Conservation (phyloP, 2,113 vertebrate genomes). For the Serilophus lunatus region DNA sequence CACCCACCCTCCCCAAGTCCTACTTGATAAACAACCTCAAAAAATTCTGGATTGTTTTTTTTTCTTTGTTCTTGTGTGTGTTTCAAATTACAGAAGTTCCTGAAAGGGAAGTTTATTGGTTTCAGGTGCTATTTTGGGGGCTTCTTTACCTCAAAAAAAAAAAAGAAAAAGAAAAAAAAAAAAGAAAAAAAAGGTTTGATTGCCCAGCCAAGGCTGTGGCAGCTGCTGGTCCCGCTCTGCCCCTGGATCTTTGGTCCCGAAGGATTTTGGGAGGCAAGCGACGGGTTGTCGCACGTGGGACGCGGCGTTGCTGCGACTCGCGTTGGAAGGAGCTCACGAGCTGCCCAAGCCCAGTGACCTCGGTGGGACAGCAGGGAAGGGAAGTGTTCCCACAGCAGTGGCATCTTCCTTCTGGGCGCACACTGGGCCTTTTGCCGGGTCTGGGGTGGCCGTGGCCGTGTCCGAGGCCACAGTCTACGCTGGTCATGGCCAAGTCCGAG, state of each 20-base stretch:
- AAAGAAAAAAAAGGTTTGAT: neutral
- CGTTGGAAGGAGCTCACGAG: neutral
- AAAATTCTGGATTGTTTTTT: conserved; percentile 19
- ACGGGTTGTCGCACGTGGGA: no score
- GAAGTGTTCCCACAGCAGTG: fast-evolving
- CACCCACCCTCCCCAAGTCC: neutral
- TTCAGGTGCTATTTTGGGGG: conserved; percentile 62
- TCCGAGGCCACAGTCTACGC: neutral
- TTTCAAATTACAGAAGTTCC: conserved; percentile 67
- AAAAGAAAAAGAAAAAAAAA: no score
- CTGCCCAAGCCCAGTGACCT: neutral
- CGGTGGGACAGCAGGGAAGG: neutral
- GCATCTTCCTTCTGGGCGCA: fast-evolving
- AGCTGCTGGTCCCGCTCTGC: neutral
- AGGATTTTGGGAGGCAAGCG: neutral
- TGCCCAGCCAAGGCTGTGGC: neutral
- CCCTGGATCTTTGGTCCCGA: fast-evolving
- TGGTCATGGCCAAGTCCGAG: neutral
- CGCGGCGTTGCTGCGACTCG: neutral
- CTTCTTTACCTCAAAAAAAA: neutral
- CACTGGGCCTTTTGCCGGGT: neutral
- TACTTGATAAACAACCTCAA: neutral
- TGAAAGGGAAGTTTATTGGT: conserved; percentile 68
- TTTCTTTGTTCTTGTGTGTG: neutral
- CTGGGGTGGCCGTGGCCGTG: neutral